Evolutionary conservation across 2,888 invertebrate genomes (phyloP).

Genomic region (Phasia obesa): DNA sequence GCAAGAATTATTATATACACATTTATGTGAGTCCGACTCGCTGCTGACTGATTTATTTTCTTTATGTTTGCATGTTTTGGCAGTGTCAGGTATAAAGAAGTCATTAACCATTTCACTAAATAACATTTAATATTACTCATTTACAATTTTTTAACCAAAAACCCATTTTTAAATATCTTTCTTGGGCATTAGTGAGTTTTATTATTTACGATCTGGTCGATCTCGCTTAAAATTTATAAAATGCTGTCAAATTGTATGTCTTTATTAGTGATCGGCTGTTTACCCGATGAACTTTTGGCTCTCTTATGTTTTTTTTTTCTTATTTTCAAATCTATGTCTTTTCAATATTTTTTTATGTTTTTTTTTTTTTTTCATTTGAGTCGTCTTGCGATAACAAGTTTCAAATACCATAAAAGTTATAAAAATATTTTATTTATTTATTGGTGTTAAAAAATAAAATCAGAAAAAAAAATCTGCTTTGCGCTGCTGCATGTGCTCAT

Average conservation of each 20-base stretch:
- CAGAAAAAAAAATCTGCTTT: background rate
- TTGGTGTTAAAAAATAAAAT: slow-evolving; percentile 56
- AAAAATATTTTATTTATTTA: slow-evolving; percentile 66
- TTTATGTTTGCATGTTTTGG: background rate
- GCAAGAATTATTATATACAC: too few species aligned
- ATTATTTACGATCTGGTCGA: slow-evolving; percentile 49
- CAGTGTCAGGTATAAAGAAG: background rate
- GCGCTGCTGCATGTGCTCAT: slow-evolving; percentile 5
- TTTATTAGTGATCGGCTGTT: slow-evolving; percentile 67
- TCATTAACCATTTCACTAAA: background rate
- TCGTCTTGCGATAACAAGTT: slow-evolving; percentile 57
- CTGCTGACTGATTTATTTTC: too few species aligned
- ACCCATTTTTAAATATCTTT: slow-evolving; percentile 16
- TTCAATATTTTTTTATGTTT: slow-evolving; percentile 23
- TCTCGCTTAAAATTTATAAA: slow-evolving; percentile 53
- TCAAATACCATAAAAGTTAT: slow-evolving; percentile 59
- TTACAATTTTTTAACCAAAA: background rate
- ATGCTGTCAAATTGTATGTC: slow-evolving; percentile 67
- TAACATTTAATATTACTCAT: too few species aligned
- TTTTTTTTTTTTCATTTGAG: slow-evolving; percentile 9
- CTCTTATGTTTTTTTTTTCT: background rate
- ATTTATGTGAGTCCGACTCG: too few species aligned
- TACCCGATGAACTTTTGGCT: background rate
- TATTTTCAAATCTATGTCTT: slow-evolving; percentile 10
- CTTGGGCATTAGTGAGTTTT: slow-evolving; percentile 4